Conservation (phyloP, 2,888 invertebrate genomes). For the Timandra comae region DNA sequence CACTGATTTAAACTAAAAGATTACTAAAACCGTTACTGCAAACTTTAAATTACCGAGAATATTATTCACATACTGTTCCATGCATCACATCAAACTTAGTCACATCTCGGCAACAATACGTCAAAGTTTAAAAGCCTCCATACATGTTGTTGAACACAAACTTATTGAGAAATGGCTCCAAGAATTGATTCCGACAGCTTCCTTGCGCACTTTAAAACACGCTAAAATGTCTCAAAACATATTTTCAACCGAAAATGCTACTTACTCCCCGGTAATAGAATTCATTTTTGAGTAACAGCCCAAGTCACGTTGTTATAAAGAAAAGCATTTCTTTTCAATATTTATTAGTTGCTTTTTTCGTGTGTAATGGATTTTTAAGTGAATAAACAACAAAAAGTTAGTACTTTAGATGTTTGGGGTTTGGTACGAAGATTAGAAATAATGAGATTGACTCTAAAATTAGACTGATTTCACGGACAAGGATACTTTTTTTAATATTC, state of each 20-base stretch:
- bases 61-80: too few relatives aligned
- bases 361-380: conserved; percentile 73
- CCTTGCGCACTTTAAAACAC: conserved; percentile 55
- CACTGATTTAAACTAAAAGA: too few relatives aligned
- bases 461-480: too few relatives aligned
- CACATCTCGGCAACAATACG: conserved; percentile 30
- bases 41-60: too few relatives aligned
- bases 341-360: conserved; percentile 69
- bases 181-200: conserved; percentile 69
- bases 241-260: conserved; percentile 13
- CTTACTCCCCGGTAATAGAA: too few relatives aligned
- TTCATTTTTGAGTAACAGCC: too few relatives aligned
- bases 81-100: conserved; percentile 20
- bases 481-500: too few relatives aligned
- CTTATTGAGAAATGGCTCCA: conserved; percentile 70
- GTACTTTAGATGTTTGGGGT: conserved; percentile 23
- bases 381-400: conserved; percentile 59
- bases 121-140: conserved; percentile 68
- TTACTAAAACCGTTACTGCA: too few relatives aligned
- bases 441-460: too few relatives aligned
- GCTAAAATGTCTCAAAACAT: conserved; percentile 44
- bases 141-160: conserved; percentile 51
- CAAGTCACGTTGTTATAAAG: conserved; percentile 39
- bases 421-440: conserved; percentile 26
- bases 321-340: conserved; percentile 51